phyloP scores from a whole-genome alignment of 2,113 vertebrate species.

The Psittacus erithacus region DNA sequence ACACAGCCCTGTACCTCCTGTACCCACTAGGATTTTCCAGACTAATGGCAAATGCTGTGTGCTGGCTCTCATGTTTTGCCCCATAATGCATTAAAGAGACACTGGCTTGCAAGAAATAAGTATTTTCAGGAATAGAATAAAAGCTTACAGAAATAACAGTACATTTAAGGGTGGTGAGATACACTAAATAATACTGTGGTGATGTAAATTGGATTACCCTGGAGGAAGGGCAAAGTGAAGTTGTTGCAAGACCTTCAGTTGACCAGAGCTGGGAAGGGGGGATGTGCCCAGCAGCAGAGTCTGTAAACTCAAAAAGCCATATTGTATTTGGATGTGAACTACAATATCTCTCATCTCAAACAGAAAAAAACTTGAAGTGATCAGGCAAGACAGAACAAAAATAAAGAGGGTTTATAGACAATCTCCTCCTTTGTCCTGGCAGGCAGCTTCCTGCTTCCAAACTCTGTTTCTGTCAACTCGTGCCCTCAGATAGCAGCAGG shows the following conservation, averaged over 20 bases:
- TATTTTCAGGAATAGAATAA: not conserved
- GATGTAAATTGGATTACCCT: not conserved
- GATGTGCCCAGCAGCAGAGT: not conserved
- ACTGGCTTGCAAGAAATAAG: not conserved
- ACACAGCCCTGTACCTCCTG: not conserved
- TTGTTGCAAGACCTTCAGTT: not conserved
- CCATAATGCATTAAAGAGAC: not conserved
- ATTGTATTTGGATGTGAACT: not conserved
- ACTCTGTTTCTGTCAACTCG: not conserved
- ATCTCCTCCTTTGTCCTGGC: conserved; percentile 13
- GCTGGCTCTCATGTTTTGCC: not conserved
- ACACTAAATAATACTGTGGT: not conserved
- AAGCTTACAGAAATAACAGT: not conserved
- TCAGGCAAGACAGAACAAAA: conserved; percentile 24
- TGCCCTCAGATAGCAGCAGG: not conserved
- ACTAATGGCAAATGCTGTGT: fast-evolving
- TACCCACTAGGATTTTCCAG: not conserved
- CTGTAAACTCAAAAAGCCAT: not conserved
- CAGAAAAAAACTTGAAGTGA: not conserved
- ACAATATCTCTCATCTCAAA: not conserved
- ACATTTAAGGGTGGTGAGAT: not conserved
- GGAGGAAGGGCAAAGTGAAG: not conserved
- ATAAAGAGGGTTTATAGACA: not conserved
- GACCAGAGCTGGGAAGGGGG: not conserved
- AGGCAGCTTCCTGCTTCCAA: conserved; percentile 23